phyloP scores from a whole-genome alignment of 2,888 invertebrate species.

The Graphium colonna region DNA sequence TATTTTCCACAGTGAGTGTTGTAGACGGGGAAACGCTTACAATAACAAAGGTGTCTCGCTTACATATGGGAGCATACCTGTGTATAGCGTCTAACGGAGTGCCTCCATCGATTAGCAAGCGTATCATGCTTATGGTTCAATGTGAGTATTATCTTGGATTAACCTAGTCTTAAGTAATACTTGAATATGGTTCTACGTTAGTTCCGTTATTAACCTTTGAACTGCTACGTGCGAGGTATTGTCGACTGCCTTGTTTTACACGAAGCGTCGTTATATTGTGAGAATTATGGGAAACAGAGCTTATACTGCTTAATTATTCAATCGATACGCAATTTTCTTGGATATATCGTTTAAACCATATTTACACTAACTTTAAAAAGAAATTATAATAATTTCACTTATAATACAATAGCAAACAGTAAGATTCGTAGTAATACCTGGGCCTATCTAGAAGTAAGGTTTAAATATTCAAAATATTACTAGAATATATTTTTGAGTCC shows the following conservation, averaged over 20 bases:
- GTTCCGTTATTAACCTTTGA: conserved; percentile 13
- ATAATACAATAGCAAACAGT: too few species aligned
- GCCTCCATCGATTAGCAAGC: conserved; percentile 93
- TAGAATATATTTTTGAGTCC: too few species aligned
- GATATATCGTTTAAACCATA: too few species aligned
- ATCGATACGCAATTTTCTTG: background rate
- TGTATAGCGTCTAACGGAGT: conserved; percentile 97
- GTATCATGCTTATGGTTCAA: conserved; percentile 90
- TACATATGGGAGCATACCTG: conserved; percentile 95
- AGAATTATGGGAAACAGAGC: background rate
- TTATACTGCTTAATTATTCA: background rate
- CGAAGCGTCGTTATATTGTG: background rate
- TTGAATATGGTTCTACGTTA: conserved; percentile 6
- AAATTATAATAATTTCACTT: too few species aligned
- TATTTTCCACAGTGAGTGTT: conserved; percentile 84
- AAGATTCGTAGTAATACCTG: too few species aligned
- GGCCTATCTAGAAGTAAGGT: too few species aligned
- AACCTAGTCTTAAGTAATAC: conserved; percentile 19
- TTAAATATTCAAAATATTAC: too few species aligned
- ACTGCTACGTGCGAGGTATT: background rate
- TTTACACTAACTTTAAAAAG: too few species aligned
- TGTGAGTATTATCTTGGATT: conserved; percentile 81
- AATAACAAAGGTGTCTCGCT: conserved; percentile 92
- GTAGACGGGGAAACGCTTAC: conserved; percentile 93
- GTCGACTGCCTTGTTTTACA: background rate